Conservation (phyloP, 2,797 vertebrate genomes). For the Gymnodraco acuticeps region DNA sequence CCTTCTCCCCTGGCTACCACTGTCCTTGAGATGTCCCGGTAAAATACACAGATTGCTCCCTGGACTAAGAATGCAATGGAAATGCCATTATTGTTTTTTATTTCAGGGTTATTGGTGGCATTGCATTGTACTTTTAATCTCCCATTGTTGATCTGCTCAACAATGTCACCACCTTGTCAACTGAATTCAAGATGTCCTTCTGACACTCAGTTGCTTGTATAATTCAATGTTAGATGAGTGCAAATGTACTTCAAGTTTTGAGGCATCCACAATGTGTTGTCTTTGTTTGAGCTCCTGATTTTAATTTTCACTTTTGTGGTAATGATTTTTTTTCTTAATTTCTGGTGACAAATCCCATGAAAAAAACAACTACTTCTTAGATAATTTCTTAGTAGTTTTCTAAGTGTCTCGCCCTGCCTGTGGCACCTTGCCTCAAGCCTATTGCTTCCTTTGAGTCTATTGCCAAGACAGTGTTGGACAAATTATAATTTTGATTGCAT, state of each 20-base stretch:
- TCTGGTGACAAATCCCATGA: neutral
- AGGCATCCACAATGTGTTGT: neutral
- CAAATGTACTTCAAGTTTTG: slow-evolving; percentile 27
- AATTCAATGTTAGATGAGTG: slow-evolving; percentile 14
- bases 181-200: slow-evolving; percentile 28
- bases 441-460: neutral
- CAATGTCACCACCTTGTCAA: slow-evolving; percentile 46
- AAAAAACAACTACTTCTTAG: neutral
- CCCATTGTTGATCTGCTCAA: slow-evolving; percentile 33
- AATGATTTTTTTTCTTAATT: neutral
- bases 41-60: slow-evolving; percentile 48
- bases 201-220: neutral
- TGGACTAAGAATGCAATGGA: slow-evolving; percentile 62
- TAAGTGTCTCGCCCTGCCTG: neutral
- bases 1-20: slow-evolving; percentile 34
- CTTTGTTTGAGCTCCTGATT: slow-evolving; percentile 4
- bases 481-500: neutral
- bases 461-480: neutral
- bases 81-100: slow-evolving; percentile 63
- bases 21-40: slow-evolving; percentile 70
- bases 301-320: slow-evolving; percentile 5
- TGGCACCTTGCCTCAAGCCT: neutral
- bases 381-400: neutral
- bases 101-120: slow-evolving; percentile 55
- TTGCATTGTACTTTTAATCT: slow-evolving; percentile 54